Evolutionary conservation across 2,888 invertebrate genomes (phyloP), one percentile per base, ranked within the genome.

Genomic region (Balanococcus diminutus): DNA sequence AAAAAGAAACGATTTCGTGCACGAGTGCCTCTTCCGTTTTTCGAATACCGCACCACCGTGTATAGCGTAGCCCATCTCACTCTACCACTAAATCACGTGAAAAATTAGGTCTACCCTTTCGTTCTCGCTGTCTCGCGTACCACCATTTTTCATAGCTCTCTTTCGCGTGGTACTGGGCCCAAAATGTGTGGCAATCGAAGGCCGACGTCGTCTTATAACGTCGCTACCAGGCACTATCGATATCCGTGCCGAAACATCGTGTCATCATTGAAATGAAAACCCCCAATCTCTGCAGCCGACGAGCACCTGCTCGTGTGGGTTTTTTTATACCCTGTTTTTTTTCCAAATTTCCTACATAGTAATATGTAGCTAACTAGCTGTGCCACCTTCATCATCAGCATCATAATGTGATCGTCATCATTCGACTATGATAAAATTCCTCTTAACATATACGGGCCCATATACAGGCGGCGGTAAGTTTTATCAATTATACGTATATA

Each of bases 1-100:
- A 82, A 42, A 56, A 61, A 36, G 32, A 84, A 84, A 39, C 67
- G 31, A 67, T 84, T 84, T 84, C 84, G 61, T 84, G 84, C 84
- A 84, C 84, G 84, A 84, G 84, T 84, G 84, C 84, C 84, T 84
- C 67, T 84, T 84, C 84, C 84, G 84, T 84, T 84, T 84, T 84
- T 25, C 61, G 25, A 25, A 19, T 81, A 46, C 36, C 56, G 25
- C 51, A 56, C 25, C 32, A 56, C 22, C 6, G 14, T 31, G 25
- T 14, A 51, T 22, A 22, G 56, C 56, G 39, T n/a, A n/a, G n/a
- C n/a, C n/a, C n/a, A n/a, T n/a, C n/a, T 84, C 67, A 31, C 39
- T 84, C 11, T 72, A 31, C 28, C 32, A 36, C 16, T 84, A 84
- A 84, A 84, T 84, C 84, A 84, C 84, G 61, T 61, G 67, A 84